phyloP scores from a whole-genome alignment of 2,888 invertebrate genomes.

The Agriopis leucophaearia region DNA sequence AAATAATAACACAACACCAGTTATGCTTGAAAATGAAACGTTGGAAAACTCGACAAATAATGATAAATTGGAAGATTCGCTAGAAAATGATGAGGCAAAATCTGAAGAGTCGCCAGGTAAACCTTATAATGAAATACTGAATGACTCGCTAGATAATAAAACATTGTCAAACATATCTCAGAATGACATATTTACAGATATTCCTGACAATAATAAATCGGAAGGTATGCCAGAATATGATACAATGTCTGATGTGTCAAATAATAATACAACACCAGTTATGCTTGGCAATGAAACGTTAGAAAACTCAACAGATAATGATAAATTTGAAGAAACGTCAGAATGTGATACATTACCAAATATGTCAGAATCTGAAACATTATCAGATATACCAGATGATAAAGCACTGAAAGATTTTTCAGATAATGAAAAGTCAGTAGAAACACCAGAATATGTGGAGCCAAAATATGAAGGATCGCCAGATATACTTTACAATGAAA shows the following conservation, averaged over 20 bases:
- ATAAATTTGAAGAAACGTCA: background rate
- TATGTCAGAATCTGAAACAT: background rate
- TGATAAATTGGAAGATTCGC: background rate
- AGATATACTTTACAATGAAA: background rate
- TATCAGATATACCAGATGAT: background rate
- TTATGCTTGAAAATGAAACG: background rate
- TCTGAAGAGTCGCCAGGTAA: background rate
- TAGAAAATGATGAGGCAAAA: background rate
- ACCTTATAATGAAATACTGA: background rate
- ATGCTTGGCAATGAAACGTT: background rate
- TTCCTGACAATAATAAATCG: background rate
- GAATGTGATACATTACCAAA: background rate
- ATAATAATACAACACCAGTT: background rate
- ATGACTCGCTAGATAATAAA: background rate
- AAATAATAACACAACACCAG: background rate
- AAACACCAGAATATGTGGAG: background rate
- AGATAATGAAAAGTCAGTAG: background rate
- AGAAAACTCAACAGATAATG: background rate
- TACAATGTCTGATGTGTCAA: background rate
- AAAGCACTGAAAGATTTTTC: background rate
- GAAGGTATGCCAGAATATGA: background rate
- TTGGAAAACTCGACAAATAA: background rate
- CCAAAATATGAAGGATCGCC: background rate
- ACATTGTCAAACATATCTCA: background rate
- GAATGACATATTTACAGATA: background rate